Conservation (phyloP, 2,113 vertebrate genomes). For the Petaurus breviceps region DNA sequence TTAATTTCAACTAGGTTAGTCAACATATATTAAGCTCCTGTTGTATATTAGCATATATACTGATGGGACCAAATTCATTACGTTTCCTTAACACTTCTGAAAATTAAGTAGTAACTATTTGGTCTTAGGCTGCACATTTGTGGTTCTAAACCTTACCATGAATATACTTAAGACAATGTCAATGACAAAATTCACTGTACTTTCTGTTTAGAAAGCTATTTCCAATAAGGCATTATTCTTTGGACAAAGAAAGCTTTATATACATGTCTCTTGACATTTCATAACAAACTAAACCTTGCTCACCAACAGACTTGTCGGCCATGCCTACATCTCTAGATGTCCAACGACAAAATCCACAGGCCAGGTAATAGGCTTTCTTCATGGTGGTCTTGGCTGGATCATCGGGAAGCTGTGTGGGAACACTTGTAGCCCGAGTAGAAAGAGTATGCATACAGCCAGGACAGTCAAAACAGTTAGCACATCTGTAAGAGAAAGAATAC, state of each 20-base stretch:
- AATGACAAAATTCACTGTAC: not conserved
- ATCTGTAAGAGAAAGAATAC: conserved; percentile 82
- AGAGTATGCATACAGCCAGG: conserved; percentile 99
- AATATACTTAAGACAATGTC: not conserved
- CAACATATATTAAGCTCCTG: not conserved
- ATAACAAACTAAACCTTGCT: conserved; percentile 65
- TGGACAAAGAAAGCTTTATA: not conserved
- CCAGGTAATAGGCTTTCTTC: conserved; percentile 99
- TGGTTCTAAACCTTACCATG: not conserved
- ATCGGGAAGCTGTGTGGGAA: conserved; percentile 95
- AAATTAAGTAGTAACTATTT: conserved; percentile 20
- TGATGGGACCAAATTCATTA: not conserved
- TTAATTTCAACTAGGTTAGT: conserved; percentile 42
- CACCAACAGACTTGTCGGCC: conserved; percentile 99
- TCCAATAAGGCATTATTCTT: not conserved
- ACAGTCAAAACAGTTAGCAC: conserved; percentile 99
- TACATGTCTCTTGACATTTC: not conserved
- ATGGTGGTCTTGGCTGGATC: conserved; percentile 97
- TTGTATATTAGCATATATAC: not conserved
- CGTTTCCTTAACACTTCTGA: not conserved
- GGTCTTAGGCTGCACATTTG: not conserved
- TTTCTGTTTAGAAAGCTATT: not conserved
- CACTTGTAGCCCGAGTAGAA: conserved; percentile 96
- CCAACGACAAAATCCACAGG: conserved; percentile 99
- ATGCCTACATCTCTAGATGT: conserved; percentile 98